A percentile compares a stretch with the other conserved stretches of the same genome.
Evolutionary conservation across 2,113 vertebrate genomes (phyloP).

Genomic region (Porphyrio hochstetteri): DNA sequence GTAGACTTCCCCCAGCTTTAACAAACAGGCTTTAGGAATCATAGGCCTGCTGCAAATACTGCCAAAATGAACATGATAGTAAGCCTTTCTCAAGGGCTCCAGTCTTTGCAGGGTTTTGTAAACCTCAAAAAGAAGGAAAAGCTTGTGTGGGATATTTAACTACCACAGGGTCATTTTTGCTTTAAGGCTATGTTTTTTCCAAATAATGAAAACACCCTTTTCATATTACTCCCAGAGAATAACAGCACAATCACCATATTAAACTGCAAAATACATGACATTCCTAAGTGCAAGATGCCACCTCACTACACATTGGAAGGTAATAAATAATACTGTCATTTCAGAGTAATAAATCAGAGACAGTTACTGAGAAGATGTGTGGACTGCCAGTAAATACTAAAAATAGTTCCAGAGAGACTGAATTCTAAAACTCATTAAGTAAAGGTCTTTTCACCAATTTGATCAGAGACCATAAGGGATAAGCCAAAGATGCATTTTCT

Average conservation of each 20-base stretch:
- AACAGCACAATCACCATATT: background rate
- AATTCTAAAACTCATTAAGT: constrained; percentile 60
- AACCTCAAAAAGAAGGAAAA: background rate
- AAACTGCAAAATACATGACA: background rate
- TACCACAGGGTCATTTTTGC: background rate
- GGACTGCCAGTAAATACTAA: constrained; percentile 47
- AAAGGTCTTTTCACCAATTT: constrained; percentile 22
- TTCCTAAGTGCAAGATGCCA: background rate
- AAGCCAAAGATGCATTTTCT: constrained; percentile 5
- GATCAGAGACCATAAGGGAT: background rate
- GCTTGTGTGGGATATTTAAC: background rate
- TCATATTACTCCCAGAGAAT: constrained; percentile 4
- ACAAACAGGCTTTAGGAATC: background rate
- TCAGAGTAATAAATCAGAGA: constrained; percentile 54
- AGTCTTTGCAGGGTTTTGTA: background rate
- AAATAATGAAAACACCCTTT: constrained; percentile 4
- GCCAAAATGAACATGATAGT: background rate
- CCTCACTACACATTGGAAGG: background rate
- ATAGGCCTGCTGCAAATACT: background rate
- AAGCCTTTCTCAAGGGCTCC: background rate
- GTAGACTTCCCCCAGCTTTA: background rate
- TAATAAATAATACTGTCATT: constrained; percentile 65
- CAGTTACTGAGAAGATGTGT: constrained; percentile 6
- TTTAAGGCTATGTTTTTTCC: background rate
- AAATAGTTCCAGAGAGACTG: constrained; percentile 47